A percentile compares a stretch with the other conserved stretches of the same genome.
phyloP scores from a whole-genome alignment of 2,888 invertebrate species.

The Arctia plantaginis region DNA sequence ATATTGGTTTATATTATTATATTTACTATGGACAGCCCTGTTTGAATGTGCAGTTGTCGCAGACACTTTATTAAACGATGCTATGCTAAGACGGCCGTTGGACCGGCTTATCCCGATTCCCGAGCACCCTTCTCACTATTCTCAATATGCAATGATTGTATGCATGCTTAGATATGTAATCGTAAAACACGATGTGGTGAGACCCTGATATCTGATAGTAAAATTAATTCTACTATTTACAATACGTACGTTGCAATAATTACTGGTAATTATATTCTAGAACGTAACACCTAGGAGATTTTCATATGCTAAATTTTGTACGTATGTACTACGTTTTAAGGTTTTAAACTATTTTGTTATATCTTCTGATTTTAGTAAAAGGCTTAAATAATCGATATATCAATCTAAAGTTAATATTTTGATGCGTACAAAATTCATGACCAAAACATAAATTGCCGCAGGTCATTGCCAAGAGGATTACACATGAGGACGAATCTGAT shows the following conservation, averaged over 20 bases:
- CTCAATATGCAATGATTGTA: constrained; percentile 74
- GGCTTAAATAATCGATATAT: not conserved
- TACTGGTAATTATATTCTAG: constrained; percentile 16
- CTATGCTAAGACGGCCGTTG: constrained; percentile 81
- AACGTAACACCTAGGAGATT: constrained; percentile 2
- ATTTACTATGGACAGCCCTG: constrained; percentile 66
- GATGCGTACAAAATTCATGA: constrained; percentile 19
- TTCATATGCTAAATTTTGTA: constrained; percentile 8
- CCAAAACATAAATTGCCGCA: constrained; percentile 11
- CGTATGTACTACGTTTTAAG: too few relatives aligned
- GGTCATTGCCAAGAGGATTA: constrained; percentile 34
- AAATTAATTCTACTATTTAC: constrained; percentile 5
- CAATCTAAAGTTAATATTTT: not conserved
- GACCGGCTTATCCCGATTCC: constrained; percentile 84
- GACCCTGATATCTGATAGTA: constrained; percentile 33
- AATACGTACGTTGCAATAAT: constrained; percentile 12
- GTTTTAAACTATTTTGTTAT: not conserved
- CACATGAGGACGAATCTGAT: constrained; percentile 71
- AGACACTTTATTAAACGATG: constrained; percentile 79
- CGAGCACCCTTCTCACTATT: constrained; percentile 74
- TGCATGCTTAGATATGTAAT: constrained; percentile 57
- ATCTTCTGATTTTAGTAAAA: not conserved
- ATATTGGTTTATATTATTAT: constrained; percentile 16
- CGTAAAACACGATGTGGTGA: constrained; percentile 31
- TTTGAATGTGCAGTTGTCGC: constrained; percentile 76